phyloP scores from a whole-genome alignment of 2,888 invertebrate species.

The Polia nebulosa region DNA sequence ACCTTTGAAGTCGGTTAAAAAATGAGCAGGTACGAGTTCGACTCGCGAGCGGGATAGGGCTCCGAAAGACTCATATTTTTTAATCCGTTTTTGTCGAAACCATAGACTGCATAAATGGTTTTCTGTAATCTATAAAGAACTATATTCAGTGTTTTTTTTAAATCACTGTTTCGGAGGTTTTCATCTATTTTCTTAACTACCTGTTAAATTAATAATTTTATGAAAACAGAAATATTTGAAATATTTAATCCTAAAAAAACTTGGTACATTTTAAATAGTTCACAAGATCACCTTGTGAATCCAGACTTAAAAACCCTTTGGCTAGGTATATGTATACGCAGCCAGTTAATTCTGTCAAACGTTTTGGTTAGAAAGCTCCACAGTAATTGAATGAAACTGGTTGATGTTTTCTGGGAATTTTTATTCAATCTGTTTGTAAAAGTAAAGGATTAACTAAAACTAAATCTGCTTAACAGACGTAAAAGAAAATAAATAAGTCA shows the following conservation, averaged over 20 bases:
- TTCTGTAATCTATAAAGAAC: too few species aligned
- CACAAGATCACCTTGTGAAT: not conserved
- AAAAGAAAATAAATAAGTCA: constrained; percentile 12
- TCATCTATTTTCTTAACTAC: too few species aligned
- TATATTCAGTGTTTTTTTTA: too few species aligned
- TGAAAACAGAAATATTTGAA: too few species aligned
- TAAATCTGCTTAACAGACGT: constrained; percentile 30
- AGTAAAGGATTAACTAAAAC: constrained; percentile 38
- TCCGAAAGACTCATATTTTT: too few species aligned
- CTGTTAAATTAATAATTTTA: too few species aligned
- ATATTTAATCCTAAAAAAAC: not conserved
- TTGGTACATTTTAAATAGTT: not conserved
- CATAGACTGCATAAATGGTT: too few species aligned
- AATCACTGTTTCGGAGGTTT: too few species aligned
- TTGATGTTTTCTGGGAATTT: constrained; percentile 18
- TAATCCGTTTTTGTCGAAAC: too few species aligned
- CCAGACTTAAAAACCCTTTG: not conserved
- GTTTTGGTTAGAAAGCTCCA: constrained; percentile 22
- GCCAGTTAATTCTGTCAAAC: constrained; percentile 13
- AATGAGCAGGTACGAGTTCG: too few species aligned
- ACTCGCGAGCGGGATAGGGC: too few species aligned
- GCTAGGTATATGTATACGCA: constrained; percentile 6
- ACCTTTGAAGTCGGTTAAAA: too few species aligned
- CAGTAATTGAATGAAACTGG: constrained; percentile 18
- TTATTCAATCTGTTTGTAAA: constrained; percentile 31